These are phyloP conservation scores for Anorthoa munda DNA, from an alignment of 2,888 invertebrate genomes.

Conservation along the genomic window DNA sequence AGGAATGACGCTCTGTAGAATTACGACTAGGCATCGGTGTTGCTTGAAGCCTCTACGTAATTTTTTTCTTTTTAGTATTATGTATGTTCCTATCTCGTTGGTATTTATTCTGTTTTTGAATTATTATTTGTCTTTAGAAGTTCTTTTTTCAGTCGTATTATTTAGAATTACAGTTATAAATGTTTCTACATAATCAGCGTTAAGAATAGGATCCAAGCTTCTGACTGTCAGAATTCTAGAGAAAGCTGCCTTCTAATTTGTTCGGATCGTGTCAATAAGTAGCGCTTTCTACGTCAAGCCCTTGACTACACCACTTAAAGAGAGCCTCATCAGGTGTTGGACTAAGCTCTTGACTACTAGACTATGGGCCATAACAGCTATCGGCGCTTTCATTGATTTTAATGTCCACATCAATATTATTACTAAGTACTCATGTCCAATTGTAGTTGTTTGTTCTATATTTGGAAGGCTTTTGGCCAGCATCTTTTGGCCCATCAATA, in stretches of 20 bases:
- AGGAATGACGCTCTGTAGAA: conserved; percentile 24
- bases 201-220: not conserved
- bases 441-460: too few species aligned
- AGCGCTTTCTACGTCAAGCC: not conserved
- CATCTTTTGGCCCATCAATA: not conserved
- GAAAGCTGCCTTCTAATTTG: not conserved
- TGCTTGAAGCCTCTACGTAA: conserved; percentile 1
- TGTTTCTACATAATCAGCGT: not conserved
- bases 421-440: not conserved
- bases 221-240: not conserved
- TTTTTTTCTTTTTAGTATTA: not conserved
- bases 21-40: conserved; percentile 5
- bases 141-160: not conserved
- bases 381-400: not conserved
- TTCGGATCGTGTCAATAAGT: conserved; percentile 5
- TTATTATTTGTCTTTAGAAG: not conserved
- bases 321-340: conserved; percentile 24
- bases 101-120: not conserved
- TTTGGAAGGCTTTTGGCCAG: too few species aligned
- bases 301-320: conserved; percentile 13
- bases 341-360: not conserved
- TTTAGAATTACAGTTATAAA: too few species aligned
- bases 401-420: not conserved
- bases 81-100: too few species aligned
- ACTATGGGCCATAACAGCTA: conserved; percentile 7